Percentiles rank a stretch among this genome's conserved stretches.
Evolutionary conservation across 2,113 vertebrate genomes (phyloP).

Genomic region (Mirza zaza): DNA sequence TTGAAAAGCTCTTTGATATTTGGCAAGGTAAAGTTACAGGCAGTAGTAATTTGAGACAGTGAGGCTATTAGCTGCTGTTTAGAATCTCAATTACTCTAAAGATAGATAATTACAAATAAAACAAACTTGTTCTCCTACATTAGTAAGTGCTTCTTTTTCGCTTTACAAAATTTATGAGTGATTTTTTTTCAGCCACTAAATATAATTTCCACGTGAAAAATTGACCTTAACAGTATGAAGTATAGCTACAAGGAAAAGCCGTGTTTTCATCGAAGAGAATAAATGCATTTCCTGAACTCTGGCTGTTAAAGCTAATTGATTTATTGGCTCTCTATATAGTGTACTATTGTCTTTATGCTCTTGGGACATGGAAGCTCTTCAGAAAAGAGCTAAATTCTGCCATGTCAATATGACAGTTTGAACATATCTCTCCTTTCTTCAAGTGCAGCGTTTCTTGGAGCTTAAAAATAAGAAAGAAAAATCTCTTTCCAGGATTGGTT

Average conservation of each 20-base stretch:
- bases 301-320: conserved; percentile 93
- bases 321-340: conserved; percentile 92
- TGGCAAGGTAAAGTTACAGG: conserved; percentile 84
- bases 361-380: conserved; percentile 88
- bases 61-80: conserved; percentile 86
- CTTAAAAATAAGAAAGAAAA: conserved; percentile 58
- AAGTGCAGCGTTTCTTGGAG: conserved; percentile 59
- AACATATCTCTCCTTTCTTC: conserved; percentile 84
- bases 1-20: conserved; percentile 84
- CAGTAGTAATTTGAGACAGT: conserved; percentile 82
- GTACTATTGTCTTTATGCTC: conserved; percentile 91
- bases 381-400: conserved; percentile 89
- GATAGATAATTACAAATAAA: conserved; percentile 89
- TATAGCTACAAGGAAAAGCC: conserved; percentile 84
- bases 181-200: conserved; percentile 85
- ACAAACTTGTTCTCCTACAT: conserved; percentile 84
- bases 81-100: conserved; percentile 86
- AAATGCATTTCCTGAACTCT: conserved; percentile 89
- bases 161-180: conserved; percentile 83
- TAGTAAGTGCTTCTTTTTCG: conserved; percentile 72
- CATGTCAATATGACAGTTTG: conserved; percentile 88
- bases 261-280: conserved; percentile 87
- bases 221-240: conserved; percentile 86
- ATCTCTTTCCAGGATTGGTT: conserved; percentile 57
- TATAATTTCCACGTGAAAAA: conserved; percentile 88